Evolutionary conservation across 2,797 vertebrate genomes (phyloP).

Genomic region (Hozukius guyotensis): DNA sequence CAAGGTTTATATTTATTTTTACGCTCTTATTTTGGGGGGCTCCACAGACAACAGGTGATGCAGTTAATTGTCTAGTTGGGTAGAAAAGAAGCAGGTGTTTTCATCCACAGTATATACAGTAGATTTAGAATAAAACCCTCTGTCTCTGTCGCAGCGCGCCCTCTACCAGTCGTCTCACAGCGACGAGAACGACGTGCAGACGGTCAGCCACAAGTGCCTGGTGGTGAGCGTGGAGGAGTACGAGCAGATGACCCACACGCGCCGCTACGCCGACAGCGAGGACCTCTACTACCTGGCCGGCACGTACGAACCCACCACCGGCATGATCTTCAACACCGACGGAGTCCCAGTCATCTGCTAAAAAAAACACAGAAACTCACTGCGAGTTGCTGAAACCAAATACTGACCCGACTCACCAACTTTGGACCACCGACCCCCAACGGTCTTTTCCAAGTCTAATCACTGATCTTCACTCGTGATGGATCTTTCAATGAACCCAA

Average conservation of each 20-base stretch:
- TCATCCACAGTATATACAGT: not conserved
- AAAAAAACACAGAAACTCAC: slow-evolving; percentile 20
- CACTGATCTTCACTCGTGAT: slow-evolving; percentile 35
- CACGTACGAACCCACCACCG: slow-evolving; percentile 98
- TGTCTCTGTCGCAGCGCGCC: slow-evolving; percentile 85
- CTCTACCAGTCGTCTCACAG: slow-evolving; percentile 99
- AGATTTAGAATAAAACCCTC: not conserved
- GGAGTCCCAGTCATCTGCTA: slow-evolving; percentile 97
- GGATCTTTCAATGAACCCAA: slow-evolving; percentile 9
- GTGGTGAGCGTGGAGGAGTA: slow-evolving; percentile 97
- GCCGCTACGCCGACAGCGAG: slow-evolving; percentile 97
- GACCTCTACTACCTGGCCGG: slow-evolving; percentile 99
- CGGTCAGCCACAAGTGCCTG: slow-evolving; percentile 98
- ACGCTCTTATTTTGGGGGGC: not conserved
- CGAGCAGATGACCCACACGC: slow-evolving; percentile 96
- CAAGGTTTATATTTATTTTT: not conserved
- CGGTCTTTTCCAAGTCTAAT: slow-evolving; percentile 30
- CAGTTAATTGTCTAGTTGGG: not conserved
- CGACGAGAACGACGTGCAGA: slow-evolving; percentile 99
- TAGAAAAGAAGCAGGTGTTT: not conserved
- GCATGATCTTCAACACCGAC: slow-evolving; percentile 99
- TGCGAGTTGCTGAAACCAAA: slow-evolving; percentile 15
- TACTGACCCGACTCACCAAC: not conserved
- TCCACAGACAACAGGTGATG: not conserved
- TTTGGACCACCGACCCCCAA: slow-evolving; percentile 4